Base-by-base conservation (phyloP, 2,888 invertebrate genomes). In the Prostheceraeus crozeri region DNA sequence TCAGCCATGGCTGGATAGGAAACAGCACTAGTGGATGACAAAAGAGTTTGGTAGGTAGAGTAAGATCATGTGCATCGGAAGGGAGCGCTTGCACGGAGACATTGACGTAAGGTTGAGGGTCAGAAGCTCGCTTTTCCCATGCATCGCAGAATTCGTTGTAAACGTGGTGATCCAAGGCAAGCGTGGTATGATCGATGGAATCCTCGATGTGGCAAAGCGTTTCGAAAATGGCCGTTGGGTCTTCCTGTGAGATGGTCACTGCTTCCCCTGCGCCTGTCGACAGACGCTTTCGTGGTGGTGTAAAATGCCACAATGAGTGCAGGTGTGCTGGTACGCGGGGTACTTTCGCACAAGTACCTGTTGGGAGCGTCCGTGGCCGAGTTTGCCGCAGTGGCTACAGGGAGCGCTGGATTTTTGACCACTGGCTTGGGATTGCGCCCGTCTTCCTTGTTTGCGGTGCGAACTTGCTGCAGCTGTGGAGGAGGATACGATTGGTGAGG, bases 271-370 rank as follows among this genome's bases (percentile, higher is more conserved):
- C n/a, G n/a, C n/a, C n/a, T n/a, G n/a, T n/a, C 45, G 21, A 10
- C 25, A 51, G 6, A 19, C 25, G 10, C n/a, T 51, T 10, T 51
- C 28, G n/a, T 11, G 21, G 52, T 19, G 52, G 52, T 11, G 6
- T 28, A 16, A n/a, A n/a, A 23, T 51, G 16, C 16, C 21, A 21
- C 52, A 51, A 14, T 27, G 21, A 11, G 52, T 51, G 14, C 52
- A 51, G 6, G 52, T 51, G 10, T 51, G 21, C 10, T 28, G 6
- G 14, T 8, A 53, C 3, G 23, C 48, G 11, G 61, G 51, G 55
- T 63, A 66, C 46, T 48, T 48, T 4, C 35, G 30, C 8, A 35
- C 21, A 33, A 19, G 10, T 21, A 21, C 19, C 4, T 27, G 31
- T 54, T 28, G 10, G 14, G 35, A 54, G 11, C n/a, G 23, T 11